Conservation (phyloP, 2,888 invertebrate species). For the Pyrochroa serraticornis region DNA sequence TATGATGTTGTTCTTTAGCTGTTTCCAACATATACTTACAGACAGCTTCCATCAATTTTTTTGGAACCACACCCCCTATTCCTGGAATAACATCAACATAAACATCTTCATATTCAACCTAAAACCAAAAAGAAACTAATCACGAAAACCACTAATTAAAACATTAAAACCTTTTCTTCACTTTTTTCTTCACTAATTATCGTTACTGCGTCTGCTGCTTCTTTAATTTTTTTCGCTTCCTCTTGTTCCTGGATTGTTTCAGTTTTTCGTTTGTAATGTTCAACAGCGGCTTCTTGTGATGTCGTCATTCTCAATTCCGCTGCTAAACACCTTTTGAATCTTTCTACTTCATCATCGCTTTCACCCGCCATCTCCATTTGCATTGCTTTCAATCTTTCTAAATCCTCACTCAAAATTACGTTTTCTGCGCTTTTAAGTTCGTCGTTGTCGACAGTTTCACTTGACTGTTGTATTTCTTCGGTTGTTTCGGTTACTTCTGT, state of each 20-base stretch:
- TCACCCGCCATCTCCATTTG: constrained; percentile 43
- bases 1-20: constrained; percentile 65
- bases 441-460: constrained; percentile 2
- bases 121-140: constrained; percentile 18
- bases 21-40: constrained; percentile 61
- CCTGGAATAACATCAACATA: constrained; percentile 62
- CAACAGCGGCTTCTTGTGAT: constrained; percentile 39
- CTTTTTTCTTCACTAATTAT: neutral
- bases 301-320: constrained; percentile 39
- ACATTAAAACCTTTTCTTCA: constrained; percentile 15
- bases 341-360: constrained; percentile 44
- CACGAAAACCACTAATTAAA: neutral
- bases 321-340: constrained; percentile 42
- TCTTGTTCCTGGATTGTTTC: neutral
- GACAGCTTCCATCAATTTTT: constrained; percentile 61
- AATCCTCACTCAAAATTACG: constrained; percentile 37
- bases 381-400: constrained; percentile 39
- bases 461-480: neutral
- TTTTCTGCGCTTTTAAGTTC: constrained; percentile 30
- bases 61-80: constrained; percentile 64
- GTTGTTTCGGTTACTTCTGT: constrained; percentile 4
- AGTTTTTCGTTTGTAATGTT: constrained; percentile 22
- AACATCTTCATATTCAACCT: constrained; percentile 46
- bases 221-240: neutral
- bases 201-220: constrained; percentile 12